Evolutionary conservation across 2,797 vertebrate genomes (phyloP).

Genomic region (Lithobates sylvaticus): DNA sequence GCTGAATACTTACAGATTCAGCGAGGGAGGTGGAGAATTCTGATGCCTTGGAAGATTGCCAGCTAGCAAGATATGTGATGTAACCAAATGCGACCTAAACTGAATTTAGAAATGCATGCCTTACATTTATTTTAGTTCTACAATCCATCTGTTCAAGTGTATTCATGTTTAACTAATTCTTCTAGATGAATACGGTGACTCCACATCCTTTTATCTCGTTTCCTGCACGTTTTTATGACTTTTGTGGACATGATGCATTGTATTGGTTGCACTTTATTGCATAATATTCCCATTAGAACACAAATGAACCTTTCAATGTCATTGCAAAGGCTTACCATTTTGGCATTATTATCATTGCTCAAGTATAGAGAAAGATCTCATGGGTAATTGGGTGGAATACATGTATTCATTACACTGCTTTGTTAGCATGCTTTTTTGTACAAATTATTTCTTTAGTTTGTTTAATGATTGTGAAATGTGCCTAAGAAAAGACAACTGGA

Average conservation of each 20-base stretch:
- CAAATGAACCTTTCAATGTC: conserved; percentile 51
- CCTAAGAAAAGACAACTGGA: conserved; percentile 11
- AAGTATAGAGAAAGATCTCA: conserved; percentile 23
- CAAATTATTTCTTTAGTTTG: conserved; percentile 49
- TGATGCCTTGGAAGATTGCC: conserved; percentile 19
- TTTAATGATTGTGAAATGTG: conserved; percentile 47
- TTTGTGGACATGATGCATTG: conserved; percentile 47
- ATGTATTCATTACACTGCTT: conserved; percentile 50
- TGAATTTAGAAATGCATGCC: conserved; percentile 3
- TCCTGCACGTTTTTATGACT: conserved; percentile 35
- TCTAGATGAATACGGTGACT: conserved; percentile 14
- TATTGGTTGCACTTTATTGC: conserved; percentile 37
- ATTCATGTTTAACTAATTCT: conserved; percentile 49
- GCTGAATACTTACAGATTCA: neutral
- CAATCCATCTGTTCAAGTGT: conserved; percentile 41
- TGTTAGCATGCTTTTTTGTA: conserved; percentile 49
- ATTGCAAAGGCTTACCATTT: conserved; percentile 38
- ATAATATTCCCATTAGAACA: conserved; percentile 48
- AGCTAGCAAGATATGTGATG: conserved; percentile 31
- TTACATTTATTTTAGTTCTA: conserved; percentile 38
- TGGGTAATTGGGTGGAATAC: conserved; percentile 49
- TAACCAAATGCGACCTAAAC: conserved; percentile 33
- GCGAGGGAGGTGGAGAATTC: neutral
- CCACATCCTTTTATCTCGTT: conserved; percentile 20
- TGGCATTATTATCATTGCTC: conserved; percentile 43